Percentiles rank a stretch among this genome's conserved stretches.
phyloP scores from a whole-genome alignment of 2,888 invertebrate species.

The Leptarthrus brevirostris region DNA sequence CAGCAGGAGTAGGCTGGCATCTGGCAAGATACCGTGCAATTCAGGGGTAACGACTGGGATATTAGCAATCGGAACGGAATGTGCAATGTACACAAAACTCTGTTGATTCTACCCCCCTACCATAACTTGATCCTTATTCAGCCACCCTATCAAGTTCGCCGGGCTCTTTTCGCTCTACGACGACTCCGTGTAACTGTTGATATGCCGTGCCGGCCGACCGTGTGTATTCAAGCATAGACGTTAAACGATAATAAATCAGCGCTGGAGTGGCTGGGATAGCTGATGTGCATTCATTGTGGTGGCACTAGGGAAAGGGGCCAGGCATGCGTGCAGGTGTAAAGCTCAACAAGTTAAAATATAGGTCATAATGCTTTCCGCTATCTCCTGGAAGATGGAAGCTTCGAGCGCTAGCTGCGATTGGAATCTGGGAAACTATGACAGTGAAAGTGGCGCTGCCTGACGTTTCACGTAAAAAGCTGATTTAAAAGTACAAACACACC shows the following conservation, averaged over 20 bases:
- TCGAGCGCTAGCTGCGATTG: too few species aligned
- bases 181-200: slow-evolving; percentile 24
- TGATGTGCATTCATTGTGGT: slow-evolving; percentile 4
- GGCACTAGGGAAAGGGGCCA: slow-evolving; percentile 23
- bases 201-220: slow-evolving; percentile 41
- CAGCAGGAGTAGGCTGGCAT: neutral
- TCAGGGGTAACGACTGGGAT: neutral
- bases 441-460: neutral
- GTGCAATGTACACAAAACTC: slow-evolving; percentile 46
- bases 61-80: slow-evolving; percentile 33
- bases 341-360: slow-evolving; percentile 45
- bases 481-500: too few species aligned
- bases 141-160: neutral
- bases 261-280: slow-evolving; percentile 22
- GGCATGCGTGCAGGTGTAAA: slow-evolving; percentile 31
- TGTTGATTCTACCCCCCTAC: slow-evolving; percentile 43
- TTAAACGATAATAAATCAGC: slow-evolving; percentile 46
- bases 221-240: slow-evolving; percentile 43
- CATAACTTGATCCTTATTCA: neutral
- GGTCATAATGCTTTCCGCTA: slow-evolving; percentile 32
- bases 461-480: neutral
- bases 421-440: neutral
- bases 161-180: slow-evolving; percentile 1
- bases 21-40: too few species aligned
- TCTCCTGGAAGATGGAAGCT: neutral